Base-by-base conservation (phyloP, 2,797 vertebrate species). In the Tachyglossus aculeatus region DNA sequence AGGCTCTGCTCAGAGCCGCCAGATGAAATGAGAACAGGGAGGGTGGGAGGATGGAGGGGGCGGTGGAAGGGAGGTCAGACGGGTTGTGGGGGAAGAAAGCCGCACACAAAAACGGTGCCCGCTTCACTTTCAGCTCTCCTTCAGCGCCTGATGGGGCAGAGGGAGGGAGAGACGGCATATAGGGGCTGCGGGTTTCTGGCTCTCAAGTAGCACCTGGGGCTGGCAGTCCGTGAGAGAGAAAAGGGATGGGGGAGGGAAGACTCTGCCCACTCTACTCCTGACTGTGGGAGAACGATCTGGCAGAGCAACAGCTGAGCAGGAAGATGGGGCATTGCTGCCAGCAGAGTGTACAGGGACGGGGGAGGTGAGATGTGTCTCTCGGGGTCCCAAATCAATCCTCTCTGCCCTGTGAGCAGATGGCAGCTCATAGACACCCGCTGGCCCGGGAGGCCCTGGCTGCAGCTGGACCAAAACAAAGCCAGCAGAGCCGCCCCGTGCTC, bases 21-120 rank as follows among this genome's bases (percentile, higher is more conserved):
- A 65, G 77, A 77, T 51, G 74, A 85, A 54, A 10, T 52, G 29
- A 77, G 74, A 85, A 62, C 68, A 59, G 82, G 87, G 78, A 66
- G 43, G 65, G 74, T 56, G 62, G 27, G 70, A 74, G 68, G 83
- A 48, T 61, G 37, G 24, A 38, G 40, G 68, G 32, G 15, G 43
- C 38, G 34, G 77, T 39, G 36, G n/a, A 5, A 38, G 34, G 0
- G 31, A 50, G 56, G 57, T 5, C 52, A 36, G 81, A 11, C 4
- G 16, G 36, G 36, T 27, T 40, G 37, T 14, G 10, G 45, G 57
- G 57, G n/a, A n/a, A n/a, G n/a, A n/a, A n/a, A n/a, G n/a, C n/a
- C n/a, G n/a, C n/a, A n/a, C n/a, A n/a, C n/a, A n/a, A n/a, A n/a
- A n/a, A n/a, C n/a, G n/a, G n/a, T n/a, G n/a, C n/a, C n/a, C n/a